These are phyloP conservation scores for Erebia palarica DNA, from an alignment of 2,888 invertebrate species.

Conservation along the genomic window DNA sequence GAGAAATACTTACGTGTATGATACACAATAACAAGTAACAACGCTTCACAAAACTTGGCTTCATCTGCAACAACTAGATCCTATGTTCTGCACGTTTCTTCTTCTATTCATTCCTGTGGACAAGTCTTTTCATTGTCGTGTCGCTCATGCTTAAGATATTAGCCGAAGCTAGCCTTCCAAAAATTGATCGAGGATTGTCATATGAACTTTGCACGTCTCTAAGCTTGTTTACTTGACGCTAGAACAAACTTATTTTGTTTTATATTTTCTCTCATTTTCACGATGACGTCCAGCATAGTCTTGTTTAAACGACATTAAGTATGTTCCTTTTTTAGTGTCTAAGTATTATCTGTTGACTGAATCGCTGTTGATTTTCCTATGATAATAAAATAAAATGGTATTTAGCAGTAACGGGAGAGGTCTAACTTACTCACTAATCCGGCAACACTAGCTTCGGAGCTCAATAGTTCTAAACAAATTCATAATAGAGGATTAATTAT, in stretches of 20 bases:
- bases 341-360: no score
- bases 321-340: no score
- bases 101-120: background rate
- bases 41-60: background rate
- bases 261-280: no score
- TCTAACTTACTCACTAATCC: background rate
- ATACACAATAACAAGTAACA: background rate
- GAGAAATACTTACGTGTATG: conserved; percentile 2
- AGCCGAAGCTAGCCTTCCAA: background rate
- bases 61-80: background rate
- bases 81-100: background rate
- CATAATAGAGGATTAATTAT: conserved; percentile 39
- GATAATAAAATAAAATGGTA: no score
- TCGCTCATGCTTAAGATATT: background rate
- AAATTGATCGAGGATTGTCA: background rate
- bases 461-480: conserved; percentile 4
- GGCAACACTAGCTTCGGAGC: background rate
- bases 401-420: background rate
- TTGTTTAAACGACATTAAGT: no score
- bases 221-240: no score
- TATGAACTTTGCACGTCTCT: no score
- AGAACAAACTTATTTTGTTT: no score
- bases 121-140: background rate
- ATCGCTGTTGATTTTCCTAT: no score
- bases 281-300: no score